Conservation (phyloP, 1,140 invertebrate genomes). For the Tetramorium alpestre region DNA sequence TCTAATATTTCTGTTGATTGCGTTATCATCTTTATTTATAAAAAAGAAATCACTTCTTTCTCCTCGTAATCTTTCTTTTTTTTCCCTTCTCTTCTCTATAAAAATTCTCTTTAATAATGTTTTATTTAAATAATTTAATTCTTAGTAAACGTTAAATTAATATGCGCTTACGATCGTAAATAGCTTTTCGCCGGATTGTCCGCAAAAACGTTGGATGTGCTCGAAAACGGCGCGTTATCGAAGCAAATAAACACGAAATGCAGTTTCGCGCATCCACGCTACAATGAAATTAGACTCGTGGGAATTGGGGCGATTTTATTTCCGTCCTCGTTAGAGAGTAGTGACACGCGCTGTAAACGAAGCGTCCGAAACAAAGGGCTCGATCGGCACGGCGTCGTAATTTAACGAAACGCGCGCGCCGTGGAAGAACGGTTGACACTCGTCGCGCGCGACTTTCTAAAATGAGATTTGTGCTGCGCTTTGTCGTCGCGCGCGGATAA, state of each 20-base stretch:
- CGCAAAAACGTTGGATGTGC: conserved; percentile 28
- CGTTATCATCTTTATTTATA: background rate
- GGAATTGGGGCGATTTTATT: conserved; percentile 49
- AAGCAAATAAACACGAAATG: conserved; percentile 55
- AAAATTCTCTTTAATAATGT: background rate
- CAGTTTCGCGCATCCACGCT: conserved; percentile 36
- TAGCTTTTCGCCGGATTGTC: conserved; percentile 17
- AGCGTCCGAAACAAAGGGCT: conserved; percentile 40
- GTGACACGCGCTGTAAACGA: conserved; percentile 40
- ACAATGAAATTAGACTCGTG: conserved; percentile 54
- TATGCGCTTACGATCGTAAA: conserved; percentile 1
- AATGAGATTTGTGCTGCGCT: conserved; percentile 45
- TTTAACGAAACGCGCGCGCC: conserved; percentile 25
- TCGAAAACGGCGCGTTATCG: conserved; percentile 18
- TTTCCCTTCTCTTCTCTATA: background rate
- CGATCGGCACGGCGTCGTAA: conserved; percentile 37
- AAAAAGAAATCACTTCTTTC: background rate
- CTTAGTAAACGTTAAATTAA: background rate
- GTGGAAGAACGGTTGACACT: conserved; percentile 16
- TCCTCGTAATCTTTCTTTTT: background rate
- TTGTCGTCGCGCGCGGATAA: conserved; percentile 49
- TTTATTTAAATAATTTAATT: background rate
- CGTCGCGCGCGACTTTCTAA: conserved; percentile 40
- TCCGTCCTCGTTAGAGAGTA: conserved; percentile 43
- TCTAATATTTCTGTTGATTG: background rate